These are phyloP conservation scores for Rattus norvegicus DNA, from an alignment of 2,113 vertebrate genomes.

Conservation along the genomic window GRCr8 NC_086034.1:3855501-3856000, in stretches of 20 bases:
- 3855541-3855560: background rate
- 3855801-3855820: background rate
- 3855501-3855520: background rate
- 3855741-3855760: background rate
- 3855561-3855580: background rate
- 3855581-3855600: background rate
- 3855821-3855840: background rate
- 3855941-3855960: background rate
- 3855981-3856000: background rate
- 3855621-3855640: background rate
- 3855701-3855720: background rate
- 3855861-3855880: background rate
- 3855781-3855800: background rate
- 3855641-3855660: background rate
- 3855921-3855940: background rate
- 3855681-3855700: background rate
- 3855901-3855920: background rate
- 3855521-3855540: background rate
- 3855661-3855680: background rate
- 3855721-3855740: background rate
- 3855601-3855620: background rate
- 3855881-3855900: background rate
- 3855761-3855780: background rate
- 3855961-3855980: background rate
- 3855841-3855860: background rate